A percentile compares a stretch with the other conserved stretches of the same genome.
Evolutionary conservation across 2,888 invertebrate genomes (phyloP).

Genomic region (Shargacucullia verbasci): DNA sequence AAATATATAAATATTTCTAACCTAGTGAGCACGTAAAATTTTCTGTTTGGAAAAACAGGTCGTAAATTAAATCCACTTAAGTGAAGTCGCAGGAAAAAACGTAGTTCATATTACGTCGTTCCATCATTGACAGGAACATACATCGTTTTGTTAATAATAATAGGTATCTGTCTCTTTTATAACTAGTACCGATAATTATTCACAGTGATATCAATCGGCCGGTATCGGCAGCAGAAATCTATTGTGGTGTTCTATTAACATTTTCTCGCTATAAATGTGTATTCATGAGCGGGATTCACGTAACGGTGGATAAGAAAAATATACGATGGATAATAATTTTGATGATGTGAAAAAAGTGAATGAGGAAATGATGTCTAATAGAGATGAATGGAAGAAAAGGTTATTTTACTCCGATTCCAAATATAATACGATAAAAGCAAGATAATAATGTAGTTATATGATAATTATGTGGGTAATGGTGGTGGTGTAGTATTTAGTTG

Average conservation of each 20-base stretch:
- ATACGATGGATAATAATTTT: no score
- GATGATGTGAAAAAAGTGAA: no score
- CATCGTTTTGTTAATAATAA: constrained; percentile 42
- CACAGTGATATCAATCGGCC: constrained; percentile 69
- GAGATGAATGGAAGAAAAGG: no score
- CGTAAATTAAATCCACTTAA: not conserved
- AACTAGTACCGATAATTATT: constrained; percentile 75
- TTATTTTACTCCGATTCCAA: no score
- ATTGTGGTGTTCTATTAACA: constrained; percentile 69
- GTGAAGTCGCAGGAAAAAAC: constrained; percentile 1
- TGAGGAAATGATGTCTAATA: no score
- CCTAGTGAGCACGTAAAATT: no score
- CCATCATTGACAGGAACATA: constrained; percentile 15
- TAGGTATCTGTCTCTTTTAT: constrained; percentile 58
- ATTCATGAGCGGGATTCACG: constrained; percentile 40
- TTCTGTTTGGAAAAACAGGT: no score
- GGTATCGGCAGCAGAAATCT: constrained; percentile 62
- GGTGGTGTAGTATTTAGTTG: no score
- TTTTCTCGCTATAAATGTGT: constrained; percentile 68
- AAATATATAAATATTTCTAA: no score
- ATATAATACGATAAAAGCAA: no score
- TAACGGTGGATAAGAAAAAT: constrained; percentile 41
- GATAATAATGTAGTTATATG: no score
- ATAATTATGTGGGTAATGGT: no score
- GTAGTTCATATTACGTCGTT: constrained; percentile 1